Evolutionary conservation across 2,113 vertebrate genomes (phyloP), one percentile per base, ranked within the genome.

Genomic region (Ageneiosus marmoratus): DNA sequence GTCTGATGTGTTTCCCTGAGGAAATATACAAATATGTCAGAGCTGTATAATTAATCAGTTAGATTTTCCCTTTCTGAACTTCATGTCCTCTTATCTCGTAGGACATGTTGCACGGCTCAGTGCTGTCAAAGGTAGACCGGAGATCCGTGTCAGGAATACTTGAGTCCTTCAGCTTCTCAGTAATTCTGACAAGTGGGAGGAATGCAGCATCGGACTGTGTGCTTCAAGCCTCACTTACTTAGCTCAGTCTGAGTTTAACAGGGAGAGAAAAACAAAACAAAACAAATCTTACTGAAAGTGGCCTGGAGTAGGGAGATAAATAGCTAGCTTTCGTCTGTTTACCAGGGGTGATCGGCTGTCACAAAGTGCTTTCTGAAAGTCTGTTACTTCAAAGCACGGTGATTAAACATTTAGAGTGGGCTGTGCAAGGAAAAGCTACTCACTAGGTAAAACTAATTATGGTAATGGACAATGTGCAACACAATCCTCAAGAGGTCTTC

Each of bases 371-470:
- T 78, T 85, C 58, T 15, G 74, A 81, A 79, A 90, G 89, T 91
- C 89, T 89, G 89, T 89, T 90, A 87, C 87, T 90, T 91, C 83
- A 91, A 92, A 94, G 92, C 91, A 90, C 89, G 86, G 89, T 88
- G 87, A 93, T 95, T 92, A 94, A 95, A 94, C 89, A 95, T 95
- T 94, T 92, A 94, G 82, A 88, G 80, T 77, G 69, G 88, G 85
- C 87, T 90, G 90, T 88, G 89, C 88, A 89, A 94, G 92, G 90
- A 92, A n/a, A 94, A 91, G 90, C 90, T 89, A 89, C 89, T 92
- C 89, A 90, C 87, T 90, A 87, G 92, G 89, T 92, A 93, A 91
- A 93, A 90, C 90, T 93, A 94, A 95, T 95, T 93, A 94, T 92
- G 86, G 83, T 93, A 94, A 95, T 95, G 92, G 92, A 69, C 89